phyloP scores from a whole-genome alignment of 30 jellyfish, hydroid and myxozoan species.

The Cassiopea xamachana region DNA sequence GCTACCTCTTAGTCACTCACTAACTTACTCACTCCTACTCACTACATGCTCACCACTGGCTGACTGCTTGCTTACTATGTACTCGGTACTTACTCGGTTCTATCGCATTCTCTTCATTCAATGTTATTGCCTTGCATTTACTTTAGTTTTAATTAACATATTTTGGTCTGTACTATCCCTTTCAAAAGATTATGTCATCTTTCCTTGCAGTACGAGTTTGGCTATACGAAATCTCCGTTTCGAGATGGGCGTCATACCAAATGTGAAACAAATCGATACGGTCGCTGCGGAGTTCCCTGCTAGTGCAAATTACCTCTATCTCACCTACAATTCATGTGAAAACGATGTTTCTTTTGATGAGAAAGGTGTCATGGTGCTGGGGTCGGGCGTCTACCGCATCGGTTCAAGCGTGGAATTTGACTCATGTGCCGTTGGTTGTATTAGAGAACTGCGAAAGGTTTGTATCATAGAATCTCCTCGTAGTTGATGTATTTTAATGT shows the following conservation, averaged over 20 bases:
- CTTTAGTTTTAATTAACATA: no score
- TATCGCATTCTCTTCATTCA: no score
- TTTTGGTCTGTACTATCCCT: no score
- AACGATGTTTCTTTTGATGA: slow-evolving; percentile 85
- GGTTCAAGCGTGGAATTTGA: slow-evolving; percentile 99
- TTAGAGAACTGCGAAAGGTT: slow-evolving; percentile 89
- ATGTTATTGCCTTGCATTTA: no score
- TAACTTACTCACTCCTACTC: no score
- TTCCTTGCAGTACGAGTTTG: slow-evolving; percentile 77
- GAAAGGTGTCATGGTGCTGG: slow-evolving; percentile 90
- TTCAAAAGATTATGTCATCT: no score
- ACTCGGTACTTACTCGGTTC: no score
- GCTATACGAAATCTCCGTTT: slow-evolving; percentile 81
- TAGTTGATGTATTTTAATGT: background rate
- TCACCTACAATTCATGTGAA: slow-evolving; percentile 88
- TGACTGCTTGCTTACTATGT: no score
- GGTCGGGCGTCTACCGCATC: slow-evolving; percentile 98
- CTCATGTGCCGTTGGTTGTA: slow-evolving; percentile 99
- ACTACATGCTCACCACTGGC: no score
- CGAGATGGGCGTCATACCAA: slow-evolving; percentile 81
- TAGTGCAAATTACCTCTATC: slow-evolving; percentile 91
- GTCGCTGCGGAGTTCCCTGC: slow-evolving; percentile 99
- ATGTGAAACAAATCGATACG: slow-evolving; percentile 95
- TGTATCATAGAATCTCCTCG: slow-evolving; percentile 12
- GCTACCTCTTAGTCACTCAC: no score